Base-by-base conservation (phyloP, 2,113 vertebrate genomes). In the Alces alces region DNA sequence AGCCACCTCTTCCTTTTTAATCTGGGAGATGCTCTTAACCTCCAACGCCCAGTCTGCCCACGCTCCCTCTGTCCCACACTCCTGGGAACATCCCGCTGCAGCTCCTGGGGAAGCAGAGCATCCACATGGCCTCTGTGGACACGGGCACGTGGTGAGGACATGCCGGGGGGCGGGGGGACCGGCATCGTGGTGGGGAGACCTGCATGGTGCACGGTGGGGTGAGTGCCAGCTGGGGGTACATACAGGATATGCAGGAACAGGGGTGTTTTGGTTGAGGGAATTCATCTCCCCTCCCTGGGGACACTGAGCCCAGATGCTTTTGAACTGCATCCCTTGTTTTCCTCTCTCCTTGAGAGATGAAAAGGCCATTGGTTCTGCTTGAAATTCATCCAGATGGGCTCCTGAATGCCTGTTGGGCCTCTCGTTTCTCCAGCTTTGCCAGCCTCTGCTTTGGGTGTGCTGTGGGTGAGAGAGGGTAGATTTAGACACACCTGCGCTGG, bases 111-210 rank as follows among this genome's bases (percentile, higher is more conserved):
- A 12, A n/a, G 2, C 52, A 30, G 28, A 11, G 17, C 21, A 23
- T 12, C 54, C 19, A 60, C 0, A 0, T 79, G 87, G 47, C 54
- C 39, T 83, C 84, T 47, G 33, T 86, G 54, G n/a, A 39, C 66
- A 36, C 6, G 27, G 21, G 27, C 33, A 19, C 13, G 4, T 16
- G 66, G 23, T 54, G 33, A 57, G 61, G 76, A 57, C 1, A 1
- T 15, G 78, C 47, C 2, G 6, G 5, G 21, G n/a, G 28, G 10
- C 0, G 0, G 0, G 27, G 39, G 33, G 36, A 16, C 39, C n/a
- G 13, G 27, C 12, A 12, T 2, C 19, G 84, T 1, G 2, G n/a
- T 36, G 17, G 9, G n/a, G n/a, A 36, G 19, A 16, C 39, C 54
- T 16, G 28, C 12, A 6, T 21, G 39, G 84, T 2, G 2, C 1